Base-by-base conservation (phyloP, 2,113 vertebrate species). In the Cacatua alba region DNA sequence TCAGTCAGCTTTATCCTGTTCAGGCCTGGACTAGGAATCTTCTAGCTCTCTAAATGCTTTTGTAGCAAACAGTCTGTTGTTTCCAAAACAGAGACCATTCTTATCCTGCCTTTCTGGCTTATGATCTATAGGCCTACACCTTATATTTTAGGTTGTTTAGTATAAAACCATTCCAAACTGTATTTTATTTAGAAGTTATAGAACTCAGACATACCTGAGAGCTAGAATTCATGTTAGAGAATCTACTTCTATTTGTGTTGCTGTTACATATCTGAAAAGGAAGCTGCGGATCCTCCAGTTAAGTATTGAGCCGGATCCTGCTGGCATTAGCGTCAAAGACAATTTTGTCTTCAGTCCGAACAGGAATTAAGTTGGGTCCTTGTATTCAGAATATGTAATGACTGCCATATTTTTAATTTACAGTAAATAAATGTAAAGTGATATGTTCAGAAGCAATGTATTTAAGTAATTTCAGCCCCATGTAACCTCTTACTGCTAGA, bases 1-100 rank as follows among this genome's bases (percentile, higher is more conserved):
- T 87, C 84, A 83, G 94, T 94, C 97, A 97, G 85, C 83, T 95
- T 94, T 96, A 95, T 79, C 72, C 55, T 78, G 31, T 83, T 94
- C 67, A 52, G 94, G 86, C 83, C 57, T 57, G 80, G 86, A 90
- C 91, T 83, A 77, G 82, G 70, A 80, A 86, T 92, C 94, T 90
- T 95, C 68, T 63, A 92, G 68, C 67, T 96, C 80, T 92, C 88
- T 94, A 95, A 95, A 95, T 87, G 79, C 67, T 95, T 92, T 96
- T 90, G 94, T 26, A 94, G 90, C 55, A 89, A 86, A 89, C 17
- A 60, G 9, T 44, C 19, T 51, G 21, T 83, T 48, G 46, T 91
- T 96, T 94, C 83, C 65, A 93, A 92, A 95, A 76, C 63, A 90
- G 60, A 96, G 76, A 81, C 57, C 16, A 51, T 75, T 83, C 39